These are phyloP conservation scores for Lepidurus arcticus DNA, from an alignment of 1,140 invertebrate genomes.

Conservation along the genomic window DNA sequence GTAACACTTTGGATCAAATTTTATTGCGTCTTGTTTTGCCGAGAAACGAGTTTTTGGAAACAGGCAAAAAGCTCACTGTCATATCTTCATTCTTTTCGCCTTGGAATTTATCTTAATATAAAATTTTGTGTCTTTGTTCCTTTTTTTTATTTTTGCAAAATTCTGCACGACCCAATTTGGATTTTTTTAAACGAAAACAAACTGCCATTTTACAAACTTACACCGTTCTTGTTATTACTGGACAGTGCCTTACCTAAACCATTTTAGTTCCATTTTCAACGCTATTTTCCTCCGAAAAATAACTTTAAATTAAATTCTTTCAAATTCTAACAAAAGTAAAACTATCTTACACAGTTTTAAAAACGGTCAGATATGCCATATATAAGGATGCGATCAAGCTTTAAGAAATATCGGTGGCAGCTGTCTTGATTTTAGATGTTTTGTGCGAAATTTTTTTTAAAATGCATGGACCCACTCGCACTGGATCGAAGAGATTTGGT, in stretches of 20 bases:
- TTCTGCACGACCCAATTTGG: neutral
- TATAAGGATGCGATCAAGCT: neutral
- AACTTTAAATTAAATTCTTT: neutral
- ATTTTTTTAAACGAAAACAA: neutral
- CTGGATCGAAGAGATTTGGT: too few relatives aligned
- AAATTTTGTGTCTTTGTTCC: neutral
- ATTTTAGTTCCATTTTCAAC: slow-evolving; percentile 7
- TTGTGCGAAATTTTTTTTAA: neutral
- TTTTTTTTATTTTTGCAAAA: neutral
- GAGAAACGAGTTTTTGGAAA: neutral
- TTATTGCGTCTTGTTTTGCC: neutral
- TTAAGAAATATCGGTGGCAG: slow-evolving; percentile 7
- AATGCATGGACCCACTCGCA: too few relatives aligned
- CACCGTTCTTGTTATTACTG: slow-evolving; percentile 7
- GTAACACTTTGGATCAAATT: neutral
- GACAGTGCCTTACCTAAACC: neutral
- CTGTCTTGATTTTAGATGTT: neutral
- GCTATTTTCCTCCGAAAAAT: neutral
- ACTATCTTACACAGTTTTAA: neutral
- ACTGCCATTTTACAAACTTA: neutral
- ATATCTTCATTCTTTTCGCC: slow-evolving; percentile 19
- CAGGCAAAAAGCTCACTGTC: neutral
- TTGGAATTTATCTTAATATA: neutral
- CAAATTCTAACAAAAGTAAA: neutral
- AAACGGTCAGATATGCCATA: neutral